phyloP scores from a whole-genome alignment of 2,888 invertebrate genomes.

The Hyalella azteca region DNA sequence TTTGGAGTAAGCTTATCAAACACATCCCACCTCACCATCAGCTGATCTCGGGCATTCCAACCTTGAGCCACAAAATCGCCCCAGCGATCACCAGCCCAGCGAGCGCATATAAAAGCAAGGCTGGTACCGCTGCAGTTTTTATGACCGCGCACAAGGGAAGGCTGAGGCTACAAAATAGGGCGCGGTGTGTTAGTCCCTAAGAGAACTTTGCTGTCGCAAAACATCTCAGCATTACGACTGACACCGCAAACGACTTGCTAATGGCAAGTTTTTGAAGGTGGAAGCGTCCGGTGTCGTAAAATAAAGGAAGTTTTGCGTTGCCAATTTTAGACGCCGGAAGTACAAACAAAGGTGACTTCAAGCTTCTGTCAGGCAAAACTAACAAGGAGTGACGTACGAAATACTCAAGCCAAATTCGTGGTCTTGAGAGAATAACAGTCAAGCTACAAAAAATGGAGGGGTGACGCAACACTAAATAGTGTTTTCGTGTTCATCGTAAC shows the following conservation, averaged over 20 bases:
- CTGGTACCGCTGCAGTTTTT: background rate
- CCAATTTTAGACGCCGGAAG: background rate
- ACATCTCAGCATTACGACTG: background rate
- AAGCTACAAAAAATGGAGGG: background rate
- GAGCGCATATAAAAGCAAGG: background rate
- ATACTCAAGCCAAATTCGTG: too few relatives aligned
- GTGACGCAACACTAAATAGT: background rate
- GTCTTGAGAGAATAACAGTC: too few relatives aligned
- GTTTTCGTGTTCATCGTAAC: too few relatives aligned
- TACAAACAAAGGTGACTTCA: too few relatives aligned
- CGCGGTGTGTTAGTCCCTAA: background rate
- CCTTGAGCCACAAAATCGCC: conserved; percentile 9
- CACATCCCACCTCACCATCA: too few relatives aligned
- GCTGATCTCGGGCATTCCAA: background rate
- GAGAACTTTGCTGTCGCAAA: background rate
- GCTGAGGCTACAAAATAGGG: background rate
- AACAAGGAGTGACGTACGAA: too few relatives aligned
- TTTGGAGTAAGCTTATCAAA: too few relatives aligned
- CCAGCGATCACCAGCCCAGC: background rate
- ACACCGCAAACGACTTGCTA: background rate
- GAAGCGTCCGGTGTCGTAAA: background rate
- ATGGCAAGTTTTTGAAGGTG: background rate
- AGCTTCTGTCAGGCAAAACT: too few relatives aligned
- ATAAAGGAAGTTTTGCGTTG: background rate
- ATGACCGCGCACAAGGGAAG: background rate